Conservation (phyloP, 2,113 vertebrate species). For the Sapajus apella region DNA sequence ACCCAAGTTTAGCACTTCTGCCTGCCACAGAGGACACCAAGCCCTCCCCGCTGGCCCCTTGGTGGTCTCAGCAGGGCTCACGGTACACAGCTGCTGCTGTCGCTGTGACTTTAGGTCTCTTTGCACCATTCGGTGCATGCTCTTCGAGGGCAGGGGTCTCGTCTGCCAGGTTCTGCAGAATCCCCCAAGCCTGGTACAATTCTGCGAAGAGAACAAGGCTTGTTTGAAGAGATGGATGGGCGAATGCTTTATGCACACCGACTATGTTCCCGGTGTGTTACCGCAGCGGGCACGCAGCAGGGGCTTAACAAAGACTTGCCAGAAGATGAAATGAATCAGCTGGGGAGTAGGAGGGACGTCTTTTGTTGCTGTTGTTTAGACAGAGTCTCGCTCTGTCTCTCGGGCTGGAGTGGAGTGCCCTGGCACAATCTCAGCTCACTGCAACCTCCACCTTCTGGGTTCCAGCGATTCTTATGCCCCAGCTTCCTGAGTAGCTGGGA, state of each 20-base stretch:
- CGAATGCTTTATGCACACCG: not conserved
- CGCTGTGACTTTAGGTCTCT: not conserved
- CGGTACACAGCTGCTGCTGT: not conserved
- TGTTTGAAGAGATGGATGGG: not conserved
- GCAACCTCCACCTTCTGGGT: not conserved
- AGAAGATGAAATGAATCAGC: not conserved
- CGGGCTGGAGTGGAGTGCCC: not conserved
- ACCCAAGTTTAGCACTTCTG: too few relatives aligned
- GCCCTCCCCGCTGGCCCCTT: not conserved
- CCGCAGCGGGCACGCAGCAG: not conserved
- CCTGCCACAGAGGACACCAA: not conserved
- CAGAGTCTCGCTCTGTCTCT: not conserved
- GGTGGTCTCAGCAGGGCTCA: not conserved
- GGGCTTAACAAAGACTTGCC: not conserved
- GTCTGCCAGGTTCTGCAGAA: rapidly evolving
- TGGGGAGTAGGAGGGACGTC: not conserved
- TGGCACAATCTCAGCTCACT: not conserved
- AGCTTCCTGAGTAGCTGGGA: not conserved
- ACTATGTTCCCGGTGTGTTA: too few relatives aligned
- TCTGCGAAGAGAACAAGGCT: not conserved
- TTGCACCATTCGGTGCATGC: rapidly evolving
- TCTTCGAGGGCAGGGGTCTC: not conserved
- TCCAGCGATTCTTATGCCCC: not conserved
- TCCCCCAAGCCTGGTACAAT: too few relatives aligned
- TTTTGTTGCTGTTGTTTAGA: not conserved